phyloP scores from a whole-genome alignment of 2,888 invertebrate species.

The Leptopilina syphax region DNA sequence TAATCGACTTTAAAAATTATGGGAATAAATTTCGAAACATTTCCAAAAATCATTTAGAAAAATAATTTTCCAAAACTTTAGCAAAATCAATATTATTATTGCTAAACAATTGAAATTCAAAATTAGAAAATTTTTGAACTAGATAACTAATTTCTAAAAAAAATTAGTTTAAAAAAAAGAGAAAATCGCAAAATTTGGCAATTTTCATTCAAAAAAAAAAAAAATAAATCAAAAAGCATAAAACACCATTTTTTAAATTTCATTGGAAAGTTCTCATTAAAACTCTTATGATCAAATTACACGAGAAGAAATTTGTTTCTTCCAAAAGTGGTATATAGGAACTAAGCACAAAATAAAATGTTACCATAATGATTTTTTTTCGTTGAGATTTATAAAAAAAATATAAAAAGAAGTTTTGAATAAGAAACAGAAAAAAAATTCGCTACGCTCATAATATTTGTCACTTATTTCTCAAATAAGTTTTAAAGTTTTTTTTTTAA shows the following conservation, averaged over 20 bases:
- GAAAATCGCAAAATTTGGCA: neutral
- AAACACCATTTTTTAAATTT: neutral
- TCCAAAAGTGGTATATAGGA: slow-evolving; percentile 25
- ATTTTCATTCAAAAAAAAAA: neutral
- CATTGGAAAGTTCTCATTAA: neutral
- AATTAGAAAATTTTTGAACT: too few species aligned
- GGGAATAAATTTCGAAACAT: too few species aligned
- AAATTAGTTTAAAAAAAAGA: neutral
- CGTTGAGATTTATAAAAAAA: neutral
- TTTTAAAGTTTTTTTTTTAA: too few species aligned
- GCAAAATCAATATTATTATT: too few species aligned
- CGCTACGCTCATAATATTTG: slow-evolving; percentile 25
- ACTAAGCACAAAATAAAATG: slow-evolving; percentile 39
- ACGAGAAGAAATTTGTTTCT: slow-evolving; percentile 28
- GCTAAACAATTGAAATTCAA: too few species aligned
- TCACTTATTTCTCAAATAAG: neutral
- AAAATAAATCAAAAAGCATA: neutral
- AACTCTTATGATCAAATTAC: slow-evolving; percentile 29
- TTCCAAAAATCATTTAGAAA: too few species aligned
- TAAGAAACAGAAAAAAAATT: neutral
- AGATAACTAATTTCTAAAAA: neutral
- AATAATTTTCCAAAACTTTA: too few species aligned
- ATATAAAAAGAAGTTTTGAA: neutral
- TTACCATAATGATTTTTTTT: slow-evolving; percentile 38
- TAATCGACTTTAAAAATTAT: too few species aligned